These are phyloP conservation scores for Nomada flava DNA, from an alignment of 2,888 invertebrate species.

Conservation along the genomic window DNA sequence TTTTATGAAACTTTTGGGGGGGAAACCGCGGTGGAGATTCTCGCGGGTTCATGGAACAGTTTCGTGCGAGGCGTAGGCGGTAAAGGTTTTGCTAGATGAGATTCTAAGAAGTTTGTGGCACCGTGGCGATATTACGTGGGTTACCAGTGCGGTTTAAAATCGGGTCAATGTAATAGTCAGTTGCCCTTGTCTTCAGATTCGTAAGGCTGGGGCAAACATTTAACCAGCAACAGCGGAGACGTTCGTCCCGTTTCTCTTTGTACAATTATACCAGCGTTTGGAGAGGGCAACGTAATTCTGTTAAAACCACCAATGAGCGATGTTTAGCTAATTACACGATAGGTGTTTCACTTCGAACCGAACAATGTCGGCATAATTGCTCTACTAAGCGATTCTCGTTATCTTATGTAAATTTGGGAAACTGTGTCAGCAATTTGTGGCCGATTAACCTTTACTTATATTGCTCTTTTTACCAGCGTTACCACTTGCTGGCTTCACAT, in stretches of 20 bases:
- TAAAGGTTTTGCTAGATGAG: constrained; percentile 29
- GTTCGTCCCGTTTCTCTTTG: constrained; percentile 14
- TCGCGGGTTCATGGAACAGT: constrained; percentile 15
- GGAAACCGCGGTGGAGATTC: background rate
- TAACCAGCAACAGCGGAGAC: constrained; percentile 30
- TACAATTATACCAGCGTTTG: background rate
- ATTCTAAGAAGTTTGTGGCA: constrained; percentile 58
- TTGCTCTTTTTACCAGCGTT: too few species aligned
- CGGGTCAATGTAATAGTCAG: constrained; percentile 74
- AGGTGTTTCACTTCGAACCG: background rate
- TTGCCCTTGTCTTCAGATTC: constrained; percentile 69
- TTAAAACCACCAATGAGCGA: background rate
- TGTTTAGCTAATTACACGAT: constrained; percentile 3
- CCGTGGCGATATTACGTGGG: constrained; percentile 23
- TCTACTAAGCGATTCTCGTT: background rate
- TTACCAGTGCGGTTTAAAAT: constrained; percentile 59
- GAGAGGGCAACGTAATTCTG: constrained; percentile 13
- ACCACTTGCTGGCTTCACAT: too few species aligned
- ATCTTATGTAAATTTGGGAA: constrained; percentile 20
- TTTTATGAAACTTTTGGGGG: background rate
- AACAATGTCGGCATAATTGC: constrained; percentile 18
- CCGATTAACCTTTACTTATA: background rate
- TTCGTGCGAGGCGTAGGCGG: constrained; percentile 13
- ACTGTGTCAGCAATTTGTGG: background rate
- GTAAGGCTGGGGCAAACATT: constrained; percentile 40